Base-by-base conservation (phyloP, 2,113 vertebrate species). In the Ursus arctos region DNA sequence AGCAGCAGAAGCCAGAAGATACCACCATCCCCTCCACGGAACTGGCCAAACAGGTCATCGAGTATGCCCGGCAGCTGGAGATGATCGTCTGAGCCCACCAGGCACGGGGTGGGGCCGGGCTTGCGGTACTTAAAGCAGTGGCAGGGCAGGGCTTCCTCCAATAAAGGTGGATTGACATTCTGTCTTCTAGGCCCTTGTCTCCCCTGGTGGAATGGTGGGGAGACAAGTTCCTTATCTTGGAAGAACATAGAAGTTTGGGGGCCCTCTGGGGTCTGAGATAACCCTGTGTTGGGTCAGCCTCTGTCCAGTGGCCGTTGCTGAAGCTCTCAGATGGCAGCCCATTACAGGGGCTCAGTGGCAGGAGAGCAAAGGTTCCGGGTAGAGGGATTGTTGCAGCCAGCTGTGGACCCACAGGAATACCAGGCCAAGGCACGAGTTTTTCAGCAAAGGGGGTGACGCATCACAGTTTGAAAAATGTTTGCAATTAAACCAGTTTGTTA, bases 1-100 rank as follows among this genome's bases (percentile, higher is more conserved):
- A 99, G 98, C 99, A 99, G 94, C 99, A 99, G 98, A 99, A 99
- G 93, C 99, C 99, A 1, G 99, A 99, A 88, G 99, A 99, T 55
- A 99, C 99, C 88, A 99, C 98, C 95, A 99, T 99, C 96, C 99
- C 99, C 33, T 99, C 99, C 28, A 99, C 99, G 0, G 99, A 99
- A 97, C 98, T 99, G 98, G 99, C 99, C 96, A 98, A 99, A 87
- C 99, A 99, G 98, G 99, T 99, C 98, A 99, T 99, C 51, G 99
- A 99, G 97, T 99, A 99, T 33, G 99, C 99, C 83, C 99, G 99
- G 92, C 99, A 99, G 98, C 99, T 99, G 98, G 99, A 99, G 98
- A 99, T 99, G 99, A 99, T 99, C 91, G 99, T 99, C 98, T 99
- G 99, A 98, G 77, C 24, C 36, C 19, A 2, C 19, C 15, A 4